Evolutionary conservation across 2,888 invertebrate species (phyloP), one percentile per base, ranked within the genome.

Genomic region (Habrosyne pyritoides): DNA sequence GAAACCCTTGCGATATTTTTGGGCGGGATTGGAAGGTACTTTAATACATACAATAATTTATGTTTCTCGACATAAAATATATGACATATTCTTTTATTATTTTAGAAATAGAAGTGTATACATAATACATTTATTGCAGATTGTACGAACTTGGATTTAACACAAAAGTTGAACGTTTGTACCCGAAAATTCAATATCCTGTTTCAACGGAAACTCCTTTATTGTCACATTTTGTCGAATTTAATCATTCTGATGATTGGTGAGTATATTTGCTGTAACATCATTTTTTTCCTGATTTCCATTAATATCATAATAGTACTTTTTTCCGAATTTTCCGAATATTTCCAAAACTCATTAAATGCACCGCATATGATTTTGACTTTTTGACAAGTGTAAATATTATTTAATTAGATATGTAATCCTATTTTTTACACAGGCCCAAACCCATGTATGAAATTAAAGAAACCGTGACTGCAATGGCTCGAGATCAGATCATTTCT

Each of bases 1-100:
- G 36, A 42, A 18, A 0, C 14, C 36, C 14, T 22, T 21, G 7
- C 21, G 10, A 10, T 47, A 47, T 47, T 47, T n/a, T n/a, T 53
- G n/a, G 18, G 18, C 24, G 47, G 28, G n/a, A 48, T 64, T n/a
- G 61, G 56, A 30, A 57, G 36, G 46, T 47, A 49, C 14, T 30
- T 42, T 2, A 42, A 18, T 1, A 42, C 1, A 8, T 28, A 8
- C 8, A 1, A 28, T 28, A 8, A 8, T 28, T 28, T 28, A 8
- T 28, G 7, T 7, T 28, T 7, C 1, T 6, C 28, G 7, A 28
- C 5, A 10, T 28, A n/a, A n/a, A n/a, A n/a, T n/a, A n/a, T n/a
- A n/a, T n/a, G n/a, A n/a, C n/a, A n/a, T n/a, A n/a, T n/a, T n/a
- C n/a, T n/a, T n/a, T n/a, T n/a, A n/a, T n/a, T n/a, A n/a, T n/a